phyloP scores from a whole-genome alignment of 2,888 invertebrate genomes.

The Cheilosia impressa region DNA sequence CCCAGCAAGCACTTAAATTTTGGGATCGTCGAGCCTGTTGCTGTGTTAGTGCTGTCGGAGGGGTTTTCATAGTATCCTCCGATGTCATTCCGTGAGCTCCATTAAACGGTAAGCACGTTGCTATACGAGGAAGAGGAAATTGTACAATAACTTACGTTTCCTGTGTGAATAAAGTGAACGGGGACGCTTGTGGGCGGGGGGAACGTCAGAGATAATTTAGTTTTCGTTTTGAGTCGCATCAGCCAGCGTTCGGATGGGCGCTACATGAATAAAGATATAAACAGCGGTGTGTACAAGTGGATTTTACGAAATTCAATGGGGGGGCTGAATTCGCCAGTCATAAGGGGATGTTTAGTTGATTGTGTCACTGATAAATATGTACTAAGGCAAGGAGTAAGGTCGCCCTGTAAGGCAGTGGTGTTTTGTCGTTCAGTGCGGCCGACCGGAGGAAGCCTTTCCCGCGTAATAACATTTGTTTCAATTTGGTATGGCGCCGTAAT shows the following conservation, averaged over 20 bases:
- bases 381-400: conserved; percentile 6
- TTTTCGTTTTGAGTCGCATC: conserved; percentile 45
- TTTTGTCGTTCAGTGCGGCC: conserved; percentile 3
- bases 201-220: conserved; percentile 65
- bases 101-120: conserved; percentile 54
- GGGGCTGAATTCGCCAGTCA: no score
- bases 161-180: conserved; percentile 15
- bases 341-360: conserved; percentile 14
- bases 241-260: conserved; percentile 19
- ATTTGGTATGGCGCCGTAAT: no score
- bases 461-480: no score
- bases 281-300: conserved; percentile 4
- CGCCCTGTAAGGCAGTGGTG: background rate
- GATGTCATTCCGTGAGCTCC: conserved; percentile 58
- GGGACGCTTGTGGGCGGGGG: background rate
- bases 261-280: conserved; percentile 23
- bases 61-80: conserved; percentile 44
- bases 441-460: background rate
- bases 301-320: background rate
- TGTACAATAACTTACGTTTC: conserved; percentile 71
- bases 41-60: conserved; percentile 23
- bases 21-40: conserved; percentile 39
- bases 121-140: conserved; percentile 59
- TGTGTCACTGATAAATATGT: conserved; percentile 43
- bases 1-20: conserved; percentile 56